Percentiles rank a stretch among this genome's conserved stretches.
Evolutionary conservation across 2,797 vertebrate genomes (phyloP).

Genomic region (Varecia variegata): DNA sequence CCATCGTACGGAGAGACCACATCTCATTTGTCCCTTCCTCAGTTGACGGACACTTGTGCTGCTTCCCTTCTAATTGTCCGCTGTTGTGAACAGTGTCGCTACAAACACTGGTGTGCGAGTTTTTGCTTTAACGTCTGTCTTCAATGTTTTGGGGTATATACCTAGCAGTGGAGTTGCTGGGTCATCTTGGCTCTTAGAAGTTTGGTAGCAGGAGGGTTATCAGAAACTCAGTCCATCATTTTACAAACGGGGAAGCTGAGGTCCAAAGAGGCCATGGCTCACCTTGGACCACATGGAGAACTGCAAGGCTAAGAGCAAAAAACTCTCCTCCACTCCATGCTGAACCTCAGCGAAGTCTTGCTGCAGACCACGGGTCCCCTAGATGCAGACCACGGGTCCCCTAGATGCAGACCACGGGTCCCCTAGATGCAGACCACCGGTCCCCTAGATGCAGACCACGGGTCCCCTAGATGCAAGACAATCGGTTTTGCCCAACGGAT

Average conservation of each 20-base stretch:
- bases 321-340: fast-evolving
- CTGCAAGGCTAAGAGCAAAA: not conserved
- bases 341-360: fast-evolving
- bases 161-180: no score
- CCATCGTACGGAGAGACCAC: fast-evolving
- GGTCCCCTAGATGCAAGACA: no score
- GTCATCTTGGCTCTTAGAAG: not conserved
- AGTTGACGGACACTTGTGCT: fast-evolving
- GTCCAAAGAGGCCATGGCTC: not conserved
- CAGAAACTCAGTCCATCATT: not conserved
- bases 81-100: fast-evolving
- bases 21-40: fast-evolving
- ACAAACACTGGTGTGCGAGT: fast-evolving
- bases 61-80: fast-evolving
- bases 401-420: no score
- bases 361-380: fast-evolving
- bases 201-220: no score
- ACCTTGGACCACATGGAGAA: not conserved
- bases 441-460: no score
- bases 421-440: no score
- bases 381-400: no score
- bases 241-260: not conserved
- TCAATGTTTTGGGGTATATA: fast-evolving
- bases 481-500: fast-evolving
- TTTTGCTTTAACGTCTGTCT: no score